Conservation (phyloP, 2,888 invertebrate species). For the Hirtodrosophila trivittata region DNA sequence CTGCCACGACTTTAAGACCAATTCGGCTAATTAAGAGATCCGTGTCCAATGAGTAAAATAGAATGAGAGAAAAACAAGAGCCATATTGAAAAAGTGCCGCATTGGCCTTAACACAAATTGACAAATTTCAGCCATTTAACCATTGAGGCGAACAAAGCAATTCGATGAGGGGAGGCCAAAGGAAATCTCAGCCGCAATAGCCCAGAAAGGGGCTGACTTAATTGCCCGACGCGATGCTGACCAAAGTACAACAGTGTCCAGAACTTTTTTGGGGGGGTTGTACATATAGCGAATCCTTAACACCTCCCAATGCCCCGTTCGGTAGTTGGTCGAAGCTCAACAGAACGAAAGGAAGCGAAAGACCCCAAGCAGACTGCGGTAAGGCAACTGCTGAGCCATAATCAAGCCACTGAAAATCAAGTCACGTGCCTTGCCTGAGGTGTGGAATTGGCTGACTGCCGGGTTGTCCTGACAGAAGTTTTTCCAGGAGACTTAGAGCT, state of each 20-base stretch:
- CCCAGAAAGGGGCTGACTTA: slow-evolving; percentile 54
- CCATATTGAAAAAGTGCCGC: slow-evolving; percentile 57
- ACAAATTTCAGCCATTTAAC: slow-evolving; percentile 72
- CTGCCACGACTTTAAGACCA: slow-evolving; percentile 21
- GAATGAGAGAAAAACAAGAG: slow-evolving; percentile 5
- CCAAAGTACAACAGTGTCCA: slow-evolving; percentile 21
- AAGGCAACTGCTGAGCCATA: slow-evolving; percentile 48
- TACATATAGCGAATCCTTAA: slow-evolving; percentile 25
- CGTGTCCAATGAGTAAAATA: slow-evolving; percentile 22
- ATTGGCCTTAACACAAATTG: slow-evolving; percentile 73
- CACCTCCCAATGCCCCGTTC: slow-evolving; percentile 33
- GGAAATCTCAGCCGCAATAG: slow-evolving; percentile 57
- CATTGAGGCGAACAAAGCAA: slow-evolving; percentile 45
- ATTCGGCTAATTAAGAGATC: slow-evolving; percentile 60
- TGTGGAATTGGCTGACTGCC: slow-evolving; percentile 55
- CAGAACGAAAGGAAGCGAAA: slow-evolving; percentile 16
- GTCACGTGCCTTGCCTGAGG: slow-evolving; percentile 66
- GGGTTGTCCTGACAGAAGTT: slow-evolving; percentile 44
- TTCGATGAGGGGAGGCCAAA: slow-evolving; percentile 5
- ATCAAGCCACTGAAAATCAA: slow-evolving; percentile 71
- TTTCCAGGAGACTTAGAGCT: slow-evolving; percentile 5
- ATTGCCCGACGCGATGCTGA: slow-evolving; percentile 56
- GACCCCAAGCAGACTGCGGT: slow-evolving; percentile 15
- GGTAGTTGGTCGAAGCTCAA: slow-evolving; percentile 16
- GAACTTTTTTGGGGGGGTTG: slow-evolving; percentile 6